Evolutionary conservation across 1,140 invertebrate genomes (phyloP).

Genomic region (Calycopis cecrops): DNA sequence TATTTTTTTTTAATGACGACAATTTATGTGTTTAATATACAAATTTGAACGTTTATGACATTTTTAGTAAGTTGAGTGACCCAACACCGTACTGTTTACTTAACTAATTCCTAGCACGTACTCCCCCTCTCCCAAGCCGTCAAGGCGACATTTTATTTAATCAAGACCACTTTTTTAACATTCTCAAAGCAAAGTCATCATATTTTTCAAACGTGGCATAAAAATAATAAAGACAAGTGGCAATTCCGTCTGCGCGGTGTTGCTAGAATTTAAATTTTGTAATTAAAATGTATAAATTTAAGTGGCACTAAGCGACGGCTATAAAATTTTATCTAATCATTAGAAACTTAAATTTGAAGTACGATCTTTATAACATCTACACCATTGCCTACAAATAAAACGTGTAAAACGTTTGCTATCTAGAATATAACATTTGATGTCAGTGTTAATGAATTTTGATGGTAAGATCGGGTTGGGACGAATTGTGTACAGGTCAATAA

Average conservation of each 20-base stretch:
- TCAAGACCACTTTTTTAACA: conserved; percentile 66
- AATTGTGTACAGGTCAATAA: background rate
- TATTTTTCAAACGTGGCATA: conserved; percentile 56
- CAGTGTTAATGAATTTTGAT: background rate
- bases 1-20: background rate
- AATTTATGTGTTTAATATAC: conserved; percentile 1
- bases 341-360: conserved; percentile 3
- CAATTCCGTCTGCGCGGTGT: background rate
- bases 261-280: conserved; percentile 10
- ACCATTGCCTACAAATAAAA: background rate
- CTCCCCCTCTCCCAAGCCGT: conserved; percentile 28
- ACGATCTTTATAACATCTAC: background rate
- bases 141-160: conserved; percentile 65
- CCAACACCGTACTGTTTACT: conserved; percentile 47
- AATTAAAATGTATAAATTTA: conserved; percentile 4
- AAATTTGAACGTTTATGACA: conserved; percentile 15
- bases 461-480: background rate
- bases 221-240: conserved; percentile 40
- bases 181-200: conserved; percentile 50
- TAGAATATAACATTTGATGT: background rate
- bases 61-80: conserved; percentile 33
- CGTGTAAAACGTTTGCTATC: background rate
- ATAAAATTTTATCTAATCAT: conserved; percentile 10
- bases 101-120: conserved; percentile 52
- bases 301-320: background rate